These are phyloP conservation scores for Pocillopora verrucosa DNA, from an alignment of 64 coral and sea anemone species.

Conservation along the genomic window DNA sequence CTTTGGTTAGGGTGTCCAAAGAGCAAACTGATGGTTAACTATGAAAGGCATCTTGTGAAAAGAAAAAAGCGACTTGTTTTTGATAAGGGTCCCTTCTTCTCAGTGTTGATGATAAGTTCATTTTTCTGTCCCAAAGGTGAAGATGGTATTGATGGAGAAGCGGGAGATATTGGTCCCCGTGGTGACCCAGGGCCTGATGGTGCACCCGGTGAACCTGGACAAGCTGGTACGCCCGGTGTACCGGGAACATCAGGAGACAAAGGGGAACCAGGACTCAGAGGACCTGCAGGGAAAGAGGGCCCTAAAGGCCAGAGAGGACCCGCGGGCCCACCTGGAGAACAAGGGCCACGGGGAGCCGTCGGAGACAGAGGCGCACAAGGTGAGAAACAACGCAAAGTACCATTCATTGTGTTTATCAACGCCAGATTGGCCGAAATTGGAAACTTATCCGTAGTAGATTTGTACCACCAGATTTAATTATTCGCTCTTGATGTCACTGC, in stretches of 20 bases:
- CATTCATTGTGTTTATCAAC: neutral
- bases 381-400: neutral
- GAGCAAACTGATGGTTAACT: no score
- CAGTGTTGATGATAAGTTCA: neutral
- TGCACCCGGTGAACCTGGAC: slow-evolving; percentile 18
- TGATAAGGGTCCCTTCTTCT: no score
- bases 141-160: slow-evolving; percentile 36
- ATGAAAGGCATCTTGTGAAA: no score
- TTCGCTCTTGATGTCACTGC: no score
- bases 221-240: slow-evolving; percentile 3
- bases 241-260: neutral
- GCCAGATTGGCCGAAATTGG: no score
- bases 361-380: neutral
- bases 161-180: neutral
- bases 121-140: slow-evolving; percentile 35
- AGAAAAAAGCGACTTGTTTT: no score
- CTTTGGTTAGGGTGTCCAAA: no score
- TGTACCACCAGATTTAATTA: no score
- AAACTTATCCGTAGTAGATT: no score
- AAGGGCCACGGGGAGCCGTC: slow-evolving; percentile 21
- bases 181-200: slow-evolving; percentile 37
- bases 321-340: slow-evolving; percentile 24
- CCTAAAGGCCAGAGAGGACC: neutral
- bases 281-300: neutral
- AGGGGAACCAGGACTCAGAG: slow-evolving; percentile 9